Percentiles rank a stretch among this genome's conserved stretches.
Evolutionary conservation across 30 jellyfish, hydroid and myxozoan species (phyloP).

Genomic region (Pseudorhiza aurosa): DNA sequence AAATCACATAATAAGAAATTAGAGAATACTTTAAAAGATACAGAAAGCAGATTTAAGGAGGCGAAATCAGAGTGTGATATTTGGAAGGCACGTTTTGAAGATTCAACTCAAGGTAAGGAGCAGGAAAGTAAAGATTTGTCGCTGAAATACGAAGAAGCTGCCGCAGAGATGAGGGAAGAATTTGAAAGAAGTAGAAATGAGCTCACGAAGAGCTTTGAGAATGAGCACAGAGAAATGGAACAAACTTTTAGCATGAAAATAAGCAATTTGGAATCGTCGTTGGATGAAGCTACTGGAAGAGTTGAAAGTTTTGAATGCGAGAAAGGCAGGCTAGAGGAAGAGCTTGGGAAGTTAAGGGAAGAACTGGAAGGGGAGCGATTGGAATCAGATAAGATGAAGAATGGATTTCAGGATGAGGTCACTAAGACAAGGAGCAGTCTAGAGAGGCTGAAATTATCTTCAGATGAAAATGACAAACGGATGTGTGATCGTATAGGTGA

Average conservation of each 20-base stretch:
- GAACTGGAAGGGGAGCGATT: constrained; percentile 22
- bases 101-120: constrained; percentile 6
- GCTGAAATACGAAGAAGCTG: constrained; percentile 13
- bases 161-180: constrained; percentile 16
- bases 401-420: constrained; percentile 35
- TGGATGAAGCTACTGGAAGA: constrained; percentile 12
- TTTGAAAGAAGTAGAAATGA: not conserved
- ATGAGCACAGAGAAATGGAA: constrained; percentile 2
- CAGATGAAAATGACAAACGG: constrained; percentile 24
- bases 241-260: not conserved
- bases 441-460: not conserved
- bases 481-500: constrained; percentile 17
- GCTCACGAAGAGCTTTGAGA: not conserved
- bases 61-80: not conserved
- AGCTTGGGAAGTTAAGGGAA: not conserved
- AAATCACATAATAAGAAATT: constrained; percentile 43
- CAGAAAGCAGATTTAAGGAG: constrained; percentile 23
- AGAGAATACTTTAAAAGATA: constrained; percentile 34
- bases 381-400: constrained; percentile 13
- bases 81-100: constrained; percentile 19
- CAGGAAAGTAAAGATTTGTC: constrained; percentile 1
- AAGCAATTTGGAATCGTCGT: constrained; percentile 4
- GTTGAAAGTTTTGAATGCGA: constrained; percentile 16
- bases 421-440: not conserved
- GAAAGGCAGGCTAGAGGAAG: constrained; percentile 4